Base-by-base conservation (phyloP, 2,113 vertebrate genomes). In the Dipodomys stephensi region DNA sequence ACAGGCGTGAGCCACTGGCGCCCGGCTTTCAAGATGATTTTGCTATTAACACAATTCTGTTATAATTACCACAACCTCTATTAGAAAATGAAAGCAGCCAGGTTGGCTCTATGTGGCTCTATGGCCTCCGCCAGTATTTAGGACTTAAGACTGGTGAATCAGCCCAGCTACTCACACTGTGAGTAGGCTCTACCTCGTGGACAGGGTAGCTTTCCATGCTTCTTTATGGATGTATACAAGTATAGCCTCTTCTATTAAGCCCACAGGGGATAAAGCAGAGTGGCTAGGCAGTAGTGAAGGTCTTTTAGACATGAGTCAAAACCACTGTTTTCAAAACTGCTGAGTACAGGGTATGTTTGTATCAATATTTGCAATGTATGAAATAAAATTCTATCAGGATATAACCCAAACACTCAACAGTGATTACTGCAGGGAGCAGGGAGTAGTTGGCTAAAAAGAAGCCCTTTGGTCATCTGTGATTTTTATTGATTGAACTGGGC, bases 251-350 rank as follows among this genome's bases (percentile, higher is more conserved):
- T 11, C 39, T 1, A 28, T 46, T 8, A 35, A 12, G 4, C 18
- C 22, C 13, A 71, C 1, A 16, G 15, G 13, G 11, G 30, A 53
- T 39, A 68, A 53, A 79, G 5, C 7, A 74, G 62, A 18, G 32
- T 22, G 46, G 79, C 35, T 25, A 30, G 69, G 44, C 79, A 71
- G 12, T 22, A 27, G 22, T 27, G 7, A 53, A 7, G 46, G 28
- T 22, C 22, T 28, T n/a, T 49, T 49, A 35, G 35, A 49, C 6
- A 2, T 0, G 0, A 30, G 68, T 44, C 4, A 2, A 67, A 35
- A 71, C 18, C 5, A 23, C 30, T 28, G 23, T 5, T 35, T 82
- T 49, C 44, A 62, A 7, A 71, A 65, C 0, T 80, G 27, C 68
- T 28, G 27, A 67, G 74, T 76, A 62, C 10, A 8, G 1, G 16